These are phyloP conservation scores for Eospalax fontanierii DNA, from an alignment of 2,797 vertebrate species.

Conservation along the genomic window DNA sequence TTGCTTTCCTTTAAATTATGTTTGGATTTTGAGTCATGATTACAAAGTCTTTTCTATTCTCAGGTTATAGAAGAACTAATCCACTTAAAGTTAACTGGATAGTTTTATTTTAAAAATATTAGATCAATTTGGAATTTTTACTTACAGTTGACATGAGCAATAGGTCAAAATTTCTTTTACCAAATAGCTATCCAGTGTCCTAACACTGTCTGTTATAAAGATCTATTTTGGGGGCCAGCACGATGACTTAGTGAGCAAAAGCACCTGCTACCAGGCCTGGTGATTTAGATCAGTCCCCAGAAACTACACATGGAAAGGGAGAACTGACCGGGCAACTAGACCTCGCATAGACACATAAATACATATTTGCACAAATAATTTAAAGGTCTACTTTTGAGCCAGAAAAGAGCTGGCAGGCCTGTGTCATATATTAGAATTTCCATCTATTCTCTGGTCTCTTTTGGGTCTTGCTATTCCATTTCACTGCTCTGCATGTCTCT, in stretches of 20 bases:
- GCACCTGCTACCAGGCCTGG: background rate
- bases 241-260: background rate
- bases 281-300: background rate
- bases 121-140: background rate
- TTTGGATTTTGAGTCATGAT: conserved; percentile 46
- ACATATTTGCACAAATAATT: too few species aligned
- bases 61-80: background rate
- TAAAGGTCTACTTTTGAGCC: background rate
- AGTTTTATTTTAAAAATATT: conserved; percentile 11
- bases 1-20: background rate
- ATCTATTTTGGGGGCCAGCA: background rate
- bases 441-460: background rate
- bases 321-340: background rate
- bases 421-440: background rate
- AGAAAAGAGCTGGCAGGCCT: background rate
- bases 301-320: background rate
- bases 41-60: conserved; percentile 1
- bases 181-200: background rate
- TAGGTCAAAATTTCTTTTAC: background rate
- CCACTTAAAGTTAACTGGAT: background rate
- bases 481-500: background rate
- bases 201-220: background rate
- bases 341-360: background rate
- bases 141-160: background rate
- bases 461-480: background rate